Conservation (phyloP, 2,888 invertebrate genomes). For the Phaonia tiefii region DNA sequence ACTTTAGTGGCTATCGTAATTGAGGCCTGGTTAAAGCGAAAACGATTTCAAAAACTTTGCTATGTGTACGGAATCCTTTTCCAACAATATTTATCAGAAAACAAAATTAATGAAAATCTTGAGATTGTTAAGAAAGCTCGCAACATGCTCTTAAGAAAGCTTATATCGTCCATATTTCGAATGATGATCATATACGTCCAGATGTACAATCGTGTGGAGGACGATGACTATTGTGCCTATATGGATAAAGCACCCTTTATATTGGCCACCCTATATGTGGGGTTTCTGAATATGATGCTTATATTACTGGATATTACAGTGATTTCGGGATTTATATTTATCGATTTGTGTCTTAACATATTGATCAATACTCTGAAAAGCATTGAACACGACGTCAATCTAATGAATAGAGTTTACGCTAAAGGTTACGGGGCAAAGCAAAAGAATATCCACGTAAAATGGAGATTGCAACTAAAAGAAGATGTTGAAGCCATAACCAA, state of each 20-base stretch:
- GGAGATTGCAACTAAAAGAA: conserved; percentile 60
- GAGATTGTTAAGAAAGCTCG: conserved; percentile 4
- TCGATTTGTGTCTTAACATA: conserved; percentile 37
- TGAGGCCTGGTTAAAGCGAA: conserved; percentile 45
- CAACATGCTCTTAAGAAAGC: conserved; percentile 29
- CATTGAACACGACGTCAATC: conserved; percentile 27
- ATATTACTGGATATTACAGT: conserved; percentile 48
- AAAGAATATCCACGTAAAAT: conserved; percentile 32
- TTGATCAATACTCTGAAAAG: conserved; percentile 31
- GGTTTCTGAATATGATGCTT: background rate
- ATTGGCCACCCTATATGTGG: conserved; percentile 5
- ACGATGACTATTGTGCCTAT: background rate
- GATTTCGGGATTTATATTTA: conserved; percentile 29
- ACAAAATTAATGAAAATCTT: conserved; percentile 13
- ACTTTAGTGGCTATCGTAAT: background rate
- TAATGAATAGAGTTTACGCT: conserved; percentile 34
- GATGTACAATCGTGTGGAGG: background rate
- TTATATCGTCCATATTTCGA: background rate
- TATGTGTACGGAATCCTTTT: conserved; percentile 16
- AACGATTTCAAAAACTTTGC: background rate
- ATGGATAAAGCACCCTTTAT: background rate
- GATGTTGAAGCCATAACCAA: conserved; percentile 65
- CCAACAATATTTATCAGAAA: background rate
- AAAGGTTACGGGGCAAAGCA: background rate
- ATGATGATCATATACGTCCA: conserved; percentile 28